Evolutionary conservation across 2,888 invertebrate genomes (phyloP), one percentile per base, ranked within the genome.

Genomic region (Perithous albicinctus): DNA sequence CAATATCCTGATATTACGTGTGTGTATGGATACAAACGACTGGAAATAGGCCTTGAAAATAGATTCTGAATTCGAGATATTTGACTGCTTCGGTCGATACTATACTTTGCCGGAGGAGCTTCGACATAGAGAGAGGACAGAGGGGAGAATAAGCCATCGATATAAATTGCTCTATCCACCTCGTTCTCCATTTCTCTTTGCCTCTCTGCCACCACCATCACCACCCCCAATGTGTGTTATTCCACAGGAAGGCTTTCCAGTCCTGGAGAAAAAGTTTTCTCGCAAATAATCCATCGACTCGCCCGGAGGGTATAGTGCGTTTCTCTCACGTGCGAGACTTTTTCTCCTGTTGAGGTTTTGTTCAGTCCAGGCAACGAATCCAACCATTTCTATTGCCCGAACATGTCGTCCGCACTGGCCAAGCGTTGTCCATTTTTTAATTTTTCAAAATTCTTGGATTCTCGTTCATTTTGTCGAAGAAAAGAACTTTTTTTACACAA

Each of bases 21-120:
- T 84, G 85, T 23, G 59, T 63, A 85, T 86, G 81, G 86, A 87
- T 87, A 88, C 86, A 86, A 89, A 88, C 85, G 86, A 87, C 86
- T 88, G 80, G 83, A 86, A 87, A 87, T 88, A 89, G 89, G 87
- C 87, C 83, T 89, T 86, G 88, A 86, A 88, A 90, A 89, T 89
- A 88, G 88, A 88, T 90, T 89, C 86, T 73, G 74, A 80, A 86
- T 85, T 78, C 84, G 78, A 85, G 46, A 70, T 76, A 70, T 64
- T 75, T 75, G 56, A 69, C 78, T 75, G 54, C 80, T 84, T 85
- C 84, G 79, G 80, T 78, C 84, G 46, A 43, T 63, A 35, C 48
- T 63, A n/a, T n/a, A 23, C 43, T 63, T 59, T 32, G 23, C 54
- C 51, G 29, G 35, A 67, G 32, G 35, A 66, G 59, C 46, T 18